Evolutionary conservation across 2,888 invertebrate genomes (phyloP).

Genomic region (Ormyrus thymus): DNA sequence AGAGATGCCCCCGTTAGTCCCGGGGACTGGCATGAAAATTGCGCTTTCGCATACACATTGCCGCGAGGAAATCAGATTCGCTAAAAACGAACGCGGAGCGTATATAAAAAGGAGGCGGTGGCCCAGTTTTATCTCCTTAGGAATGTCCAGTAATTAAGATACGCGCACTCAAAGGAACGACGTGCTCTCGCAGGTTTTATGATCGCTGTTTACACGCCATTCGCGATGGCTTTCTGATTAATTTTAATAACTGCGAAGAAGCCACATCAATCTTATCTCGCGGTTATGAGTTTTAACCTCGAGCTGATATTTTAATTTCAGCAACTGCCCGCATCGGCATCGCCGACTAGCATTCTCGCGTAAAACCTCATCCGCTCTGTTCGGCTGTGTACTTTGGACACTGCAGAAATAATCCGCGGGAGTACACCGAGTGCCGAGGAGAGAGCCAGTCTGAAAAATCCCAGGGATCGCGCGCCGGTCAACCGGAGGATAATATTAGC

Average conservation of each 20-base stretch:
- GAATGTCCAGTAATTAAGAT: constrained; percentile 56
- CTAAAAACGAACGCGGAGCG: no score
- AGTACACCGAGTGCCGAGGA: no score
- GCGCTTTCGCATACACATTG: not conserved
- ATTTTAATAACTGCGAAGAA: constrained; percentile 50
- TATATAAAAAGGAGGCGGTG: not conserved
- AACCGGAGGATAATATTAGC: constrained; percentile 64
- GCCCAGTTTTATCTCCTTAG: constrained; percentile 8
- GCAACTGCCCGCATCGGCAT: no score
- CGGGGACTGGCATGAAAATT: not conserved
- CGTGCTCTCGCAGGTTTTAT: constrained; percentile 12
- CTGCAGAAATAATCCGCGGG: no score
- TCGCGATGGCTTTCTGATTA: constrained; percentile 52
- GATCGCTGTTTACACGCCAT: constrained; percentile 58
- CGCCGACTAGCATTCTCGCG: no score
- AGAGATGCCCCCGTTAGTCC: not conserved
- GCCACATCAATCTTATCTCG: constrained; percentile 24
- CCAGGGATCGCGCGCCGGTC: not conserved
- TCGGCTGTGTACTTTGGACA: no score
- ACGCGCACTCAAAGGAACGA: constrained; percentile 34
- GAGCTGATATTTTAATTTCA: not conserved
- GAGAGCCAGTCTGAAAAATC: no score
- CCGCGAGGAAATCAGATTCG: no score
- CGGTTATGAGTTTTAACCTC: constrained; percentile 8
- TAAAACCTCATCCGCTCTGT: no score